Evolutionary conservation across 2,113 vertebrate genomes (phyloP).

Genomic region (Gorsachius goisagi): DNA sequence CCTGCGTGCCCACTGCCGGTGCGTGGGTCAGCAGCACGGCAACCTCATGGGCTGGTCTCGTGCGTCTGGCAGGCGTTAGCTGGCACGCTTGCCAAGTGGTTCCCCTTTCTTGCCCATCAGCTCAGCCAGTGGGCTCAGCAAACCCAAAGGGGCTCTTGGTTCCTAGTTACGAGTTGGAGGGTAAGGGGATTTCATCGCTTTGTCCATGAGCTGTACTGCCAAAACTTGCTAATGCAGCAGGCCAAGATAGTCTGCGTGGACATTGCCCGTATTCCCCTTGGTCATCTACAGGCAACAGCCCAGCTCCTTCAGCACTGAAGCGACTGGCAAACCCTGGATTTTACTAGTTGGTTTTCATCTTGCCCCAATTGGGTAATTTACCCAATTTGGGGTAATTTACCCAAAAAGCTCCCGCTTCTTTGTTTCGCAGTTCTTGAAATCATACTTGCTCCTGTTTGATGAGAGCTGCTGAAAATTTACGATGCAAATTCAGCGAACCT

Average conservation of each 20-base stretch:
- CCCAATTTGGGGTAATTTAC: neutral
- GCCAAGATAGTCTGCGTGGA: fast-evolving
- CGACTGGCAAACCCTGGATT: neutral
- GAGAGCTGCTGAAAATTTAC: fast-evolving
- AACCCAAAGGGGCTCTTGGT: neutral
- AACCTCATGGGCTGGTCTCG: fast-evolving
- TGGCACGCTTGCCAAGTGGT: neutral
- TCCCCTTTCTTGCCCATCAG: neutral
- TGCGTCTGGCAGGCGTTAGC: fast-evolving
- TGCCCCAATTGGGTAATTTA: neutral
- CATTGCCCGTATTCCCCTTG: neutral
- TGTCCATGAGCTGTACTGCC: neutral
- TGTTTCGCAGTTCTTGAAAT: neutral
- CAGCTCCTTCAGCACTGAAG: neutral
- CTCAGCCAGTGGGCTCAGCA: neutral
- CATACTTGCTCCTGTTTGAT: neutral
- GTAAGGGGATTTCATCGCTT: neutral
- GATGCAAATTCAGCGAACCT: fast-evolving
- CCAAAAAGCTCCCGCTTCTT: neutral
- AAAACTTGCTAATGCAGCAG: neutral
- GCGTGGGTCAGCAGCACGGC: neutral
- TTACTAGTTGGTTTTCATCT: neutral
- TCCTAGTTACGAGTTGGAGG: neutral
- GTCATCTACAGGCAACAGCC: neutral
- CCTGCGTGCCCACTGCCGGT: neutral